Conservation (phyloP, 2,888 invertebrate genomes). For the Steromphala cineraria region DNA sequence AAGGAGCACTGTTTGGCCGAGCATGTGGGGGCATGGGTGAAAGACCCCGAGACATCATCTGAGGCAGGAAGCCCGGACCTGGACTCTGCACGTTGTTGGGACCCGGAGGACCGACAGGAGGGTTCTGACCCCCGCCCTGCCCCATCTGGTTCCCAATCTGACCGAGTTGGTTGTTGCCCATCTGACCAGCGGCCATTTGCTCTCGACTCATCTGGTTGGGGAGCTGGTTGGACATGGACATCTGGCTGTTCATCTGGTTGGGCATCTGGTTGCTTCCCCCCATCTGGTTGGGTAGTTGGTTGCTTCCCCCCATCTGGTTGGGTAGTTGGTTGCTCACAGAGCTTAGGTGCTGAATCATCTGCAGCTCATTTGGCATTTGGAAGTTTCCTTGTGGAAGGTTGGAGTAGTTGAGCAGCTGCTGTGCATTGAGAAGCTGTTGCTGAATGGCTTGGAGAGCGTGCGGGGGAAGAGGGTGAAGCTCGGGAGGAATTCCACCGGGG, state of each 20-base stretch:
- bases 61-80: constrained; percentile 22
- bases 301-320: not conserved
- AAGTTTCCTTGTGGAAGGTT: constrained; percentile 3
- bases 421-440: constrained; percentile 49
- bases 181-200: not conserved
- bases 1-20: constrained; percentile 70
- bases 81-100: not conserved
- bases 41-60: constrained; percentile 46
- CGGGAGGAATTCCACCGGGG: constrained; percentile 34
- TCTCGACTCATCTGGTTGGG: not conserved
- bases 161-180: not conserved
- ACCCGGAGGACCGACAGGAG: not conserved
- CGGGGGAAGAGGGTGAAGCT: constrained; percentile 37
- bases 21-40: constrained; percentile 61
- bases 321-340: not conserved
- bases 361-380: not conserved
- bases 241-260: constrained; percentile 34
- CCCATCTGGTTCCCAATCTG: not conserved
- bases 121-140: not conserved
- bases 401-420: constrained; percentile 37
- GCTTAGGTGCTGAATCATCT: not conserved
- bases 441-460: constrained; percentile 43
- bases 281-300: not conserved
- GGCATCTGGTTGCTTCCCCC: constrained; percentile 27
- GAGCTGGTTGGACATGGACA: constrained; percentile 6